Evolutionary conservation across 2,113 vertebrate species (phyloP).

Genomic region (Xiphias gladius): DNA sequence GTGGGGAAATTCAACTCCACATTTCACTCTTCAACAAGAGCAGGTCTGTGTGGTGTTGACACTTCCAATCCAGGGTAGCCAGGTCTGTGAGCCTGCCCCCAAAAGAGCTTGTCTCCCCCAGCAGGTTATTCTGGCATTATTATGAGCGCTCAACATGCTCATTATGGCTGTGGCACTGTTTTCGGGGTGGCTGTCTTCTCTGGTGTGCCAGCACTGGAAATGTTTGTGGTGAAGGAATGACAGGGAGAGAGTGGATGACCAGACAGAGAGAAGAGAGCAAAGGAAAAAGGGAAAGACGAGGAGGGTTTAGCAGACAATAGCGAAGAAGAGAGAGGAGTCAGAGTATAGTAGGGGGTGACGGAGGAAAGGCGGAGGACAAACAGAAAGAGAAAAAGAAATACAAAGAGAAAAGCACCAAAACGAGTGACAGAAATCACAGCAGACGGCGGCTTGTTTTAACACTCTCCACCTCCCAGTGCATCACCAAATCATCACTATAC

Average conservation of each 20-base stretch:
- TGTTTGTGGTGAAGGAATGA: constrained; percentile 74
- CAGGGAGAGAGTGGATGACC: constrained; percentile 48
- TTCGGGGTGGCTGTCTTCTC: constrained; percentile 74
- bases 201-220: constrained; percentile 74
- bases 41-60: constrained; percentile 56
- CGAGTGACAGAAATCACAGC: not conserved
- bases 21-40: constrained; percentile 63
- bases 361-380: constrained; percentile 19
- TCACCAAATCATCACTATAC: constrained; percentile 53
- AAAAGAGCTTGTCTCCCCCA: constrained; percentile 55
- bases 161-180: constrained; percentile 80
- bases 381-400: not conserved
- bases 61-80: constrained; percentile 39
- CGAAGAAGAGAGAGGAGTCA: constrained; percentile 25
- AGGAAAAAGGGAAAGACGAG: constrained; percentile 2
- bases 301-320: constrained; percentile 38
- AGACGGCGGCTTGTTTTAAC: constrained; percentile 44
- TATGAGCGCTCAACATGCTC: constrained; percentile 79
- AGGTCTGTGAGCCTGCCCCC: constrained; percentile 48
- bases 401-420: not conserved
- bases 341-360: not conserved
- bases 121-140: constrained; percentile 81
- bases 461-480: constrained; percentile 35
- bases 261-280: not conserved
- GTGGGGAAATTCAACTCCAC: constrained; percentile 21